phyloP scores from a whole-genome alignment of 2,797 vertebrate genomes.

The Vultur gryphus region DNA sequence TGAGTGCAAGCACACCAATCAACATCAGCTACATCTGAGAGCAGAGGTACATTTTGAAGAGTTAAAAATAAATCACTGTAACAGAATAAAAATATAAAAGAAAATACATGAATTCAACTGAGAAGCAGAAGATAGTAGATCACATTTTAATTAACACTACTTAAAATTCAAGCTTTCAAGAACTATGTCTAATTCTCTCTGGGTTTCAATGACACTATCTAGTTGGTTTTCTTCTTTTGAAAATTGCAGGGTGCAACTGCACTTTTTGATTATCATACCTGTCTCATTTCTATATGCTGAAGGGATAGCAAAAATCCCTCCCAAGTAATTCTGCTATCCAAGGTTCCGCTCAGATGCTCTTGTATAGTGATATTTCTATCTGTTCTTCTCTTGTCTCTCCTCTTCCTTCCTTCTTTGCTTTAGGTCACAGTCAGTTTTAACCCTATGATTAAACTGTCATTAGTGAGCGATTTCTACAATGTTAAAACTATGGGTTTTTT shows the following conservation, averaged over 20 bases:
- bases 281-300: background rate
- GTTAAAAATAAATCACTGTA: background rate
- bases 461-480: slow-evolving; percentile 34
- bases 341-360: background rate
- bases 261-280: background rate
- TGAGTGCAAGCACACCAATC: background rate
- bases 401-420: background rate
- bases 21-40: background rate
- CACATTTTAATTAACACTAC: background rate
- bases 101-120: background rate
- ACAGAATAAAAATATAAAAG: background rate
- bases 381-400: background rate
- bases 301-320: background rate
- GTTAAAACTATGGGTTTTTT: slow-evolving; percentile 24
- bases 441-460: slow-evolving; percentile 37
- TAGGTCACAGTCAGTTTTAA: slow-evolving; percentile 12
- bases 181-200: background rate
- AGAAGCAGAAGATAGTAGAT: background rate
- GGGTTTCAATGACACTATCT: background rate
- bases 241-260: background rate
- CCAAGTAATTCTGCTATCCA: background rate
- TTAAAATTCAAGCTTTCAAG: background rate
- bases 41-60: background rate
- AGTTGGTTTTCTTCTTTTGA: background rate
- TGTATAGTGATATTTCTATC: background rate